Base-by-base conservation (phyloP, 2,113 vertebrate genomes). In the Uria lomvia region DNA sequence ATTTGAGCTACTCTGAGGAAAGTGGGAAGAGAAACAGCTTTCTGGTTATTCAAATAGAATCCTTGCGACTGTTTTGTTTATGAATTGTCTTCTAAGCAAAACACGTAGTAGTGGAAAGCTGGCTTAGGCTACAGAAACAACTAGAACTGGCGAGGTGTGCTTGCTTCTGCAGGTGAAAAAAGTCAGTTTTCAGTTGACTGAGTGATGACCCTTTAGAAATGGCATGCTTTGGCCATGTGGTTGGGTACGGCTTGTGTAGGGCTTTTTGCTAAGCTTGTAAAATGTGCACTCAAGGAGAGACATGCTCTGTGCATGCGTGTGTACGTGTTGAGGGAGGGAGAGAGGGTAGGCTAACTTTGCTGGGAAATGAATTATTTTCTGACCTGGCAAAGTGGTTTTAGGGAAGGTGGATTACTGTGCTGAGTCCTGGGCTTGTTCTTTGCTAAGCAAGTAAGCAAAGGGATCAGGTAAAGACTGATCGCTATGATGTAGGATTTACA, bases 141-240 rank as follows among this genome's bases (percentile, higher is more conserved):
- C 45, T 8, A 2, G 77, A 83, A 70, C 26, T 19, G 22, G 36
- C 0, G 2, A 95, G 50, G 38, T 86, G 38, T 38, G 47, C 26
- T 92, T 38, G 47, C 26, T 92, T 94, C 82, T 86, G 60, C 43
- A 86, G 83, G 76, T 87, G 76, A 95, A 94, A 94, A 88, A 96
- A 83, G 83, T 72, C 83, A 81, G 34, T 81, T 92, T 97, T 89
- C 83, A 89, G 88, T 89, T 95, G 91, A 95, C 88, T 95, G 91
- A 81, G 75, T 94, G 74, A 53, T 65, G 91, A 96, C 76, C 79
- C 45, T 75, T 92, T 60, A 88, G 83, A 96, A 94, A 91, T 22
- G 59, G 40, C 68, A 68, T 8, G 8, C 53, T 95, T 75, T 94
- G 94, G 86, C 65, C 79, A 17, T 10, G 12, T 55, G 50, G 32